Evolutionary conservation across 2,797 vertebrate species (phyloP).

Genomic region (Brachyrhaphis roseni): DNA sequence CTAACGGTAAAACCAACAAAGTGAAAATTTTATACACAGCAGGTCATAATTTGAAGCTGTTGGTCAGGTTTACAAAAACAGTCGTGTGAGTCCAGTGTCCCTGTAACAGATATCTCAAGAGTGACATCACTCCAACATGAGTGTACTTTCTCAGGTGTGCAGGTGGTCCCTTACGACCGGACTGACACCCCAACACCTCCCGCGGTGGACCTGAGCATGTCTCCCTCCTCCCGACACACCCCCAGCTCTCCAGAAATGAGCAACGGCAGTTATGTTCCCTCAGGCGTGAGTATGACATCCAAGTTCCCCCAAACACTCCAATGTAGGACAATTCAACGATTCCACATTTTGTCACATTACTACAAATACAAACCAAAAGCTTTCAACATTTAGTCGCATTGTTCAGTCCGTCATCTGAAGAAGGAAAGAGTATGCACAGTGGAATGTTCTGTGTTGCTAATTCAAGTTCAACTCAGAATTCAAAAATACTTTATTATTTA

Average conservation of each 20-base stretch:
- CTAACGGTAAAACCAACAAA: background rate
- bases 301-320: conserved; percentile 2
- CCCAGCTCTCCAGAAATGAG: conserved; percentile 84
- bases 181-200: conserved; percentile 84
- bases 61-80: background rate
- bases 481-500: too few relatives aligned
- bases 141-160: conserved; percentile 75
- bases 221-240: conserved; percentile 85
- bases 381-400: too few relatives aligned
- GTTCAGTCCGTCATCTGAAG: too few relatives aligned
- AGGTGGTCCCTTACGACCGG: conserved; percentile 83
- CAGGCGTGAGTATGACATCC: conserved; percentile 81
- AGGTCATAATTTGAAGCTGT: background rate
- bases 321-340: background rate
- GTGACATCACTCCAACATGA: conserved; percentile 22
- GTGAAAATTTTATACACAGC: background rate
- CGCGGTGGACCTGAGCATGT: conserved; percentile 91
- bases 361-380: background rate
- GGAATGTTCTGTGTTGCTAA: background rate
- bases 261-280: conserved; percentile 80
- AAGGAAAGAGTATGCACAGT: background rate
- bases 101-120: background rate
- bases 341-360: background rate
- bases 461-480: too few relatives aligned
- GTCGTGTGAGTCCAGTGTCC: background rate